A percentile compares a stretch with the other conserved stretches of the same genome.
Evolutionary conservation across 2,797 vertebrate genomes (phyloP).

Genomic region (Graptemys geographica): DNA sequence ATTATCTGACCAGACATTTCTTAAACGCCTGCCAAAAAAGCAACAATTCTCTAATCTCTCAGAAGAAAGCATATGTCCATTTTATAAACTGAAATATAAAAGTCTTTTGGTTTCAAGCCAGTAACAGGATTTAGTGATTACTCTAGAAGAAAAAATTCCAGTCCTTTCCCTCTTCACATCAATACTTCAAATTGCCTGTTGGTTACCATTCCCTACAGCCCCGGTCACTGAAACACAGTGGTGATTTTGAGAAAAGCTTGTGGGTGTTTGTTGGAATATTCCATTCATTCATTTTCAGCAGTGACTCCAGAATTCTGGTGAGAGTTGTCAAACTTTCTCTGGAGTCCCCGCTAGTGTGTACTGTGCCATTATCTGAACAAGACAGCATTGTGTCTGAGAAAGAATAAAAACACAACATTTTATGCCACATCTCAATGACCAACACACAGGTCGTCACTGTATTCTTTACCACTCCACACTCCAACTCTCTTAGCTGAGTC

Average conservation of each 20-base stretch:
- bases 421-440: neutral
- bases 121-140: conserved; percentile 17
- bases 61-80: conserved; percentile 13
- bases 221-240: conserved; percentile 18
- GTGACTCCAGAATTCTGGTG: conserved; percentile 13
- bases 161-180: neutral
- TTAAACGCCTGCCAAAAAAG: conserved; percentile 30
- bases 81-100: neutral
- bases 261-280: conserved; percentile 30
- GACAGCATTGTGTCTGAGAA: neutral
- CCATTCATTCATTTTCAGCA: conserved; percentile 18
- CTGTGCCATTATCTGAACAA: neutral
- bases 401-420: neutral
- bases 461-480: neutral
- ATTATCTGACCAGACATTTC: conserved; percentile 46
- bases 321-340: conserved; percentile 31
- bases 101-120: conserved; percentile 1
- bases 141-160: neutral
- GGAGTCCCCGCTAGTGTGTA: neutral
- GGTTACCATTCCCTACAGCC: neutral
- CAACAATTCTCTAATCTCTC: conserved; percentile 35
- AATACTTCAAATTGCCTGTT: neutral
- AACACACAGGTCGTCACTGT: neutral
- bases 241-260: conserved; percentile 27
- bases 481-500: neutral